Base-by-base conservation (phyloP, 2,888 invertebrate genomes). In the Xylophagus ater region DNA sequence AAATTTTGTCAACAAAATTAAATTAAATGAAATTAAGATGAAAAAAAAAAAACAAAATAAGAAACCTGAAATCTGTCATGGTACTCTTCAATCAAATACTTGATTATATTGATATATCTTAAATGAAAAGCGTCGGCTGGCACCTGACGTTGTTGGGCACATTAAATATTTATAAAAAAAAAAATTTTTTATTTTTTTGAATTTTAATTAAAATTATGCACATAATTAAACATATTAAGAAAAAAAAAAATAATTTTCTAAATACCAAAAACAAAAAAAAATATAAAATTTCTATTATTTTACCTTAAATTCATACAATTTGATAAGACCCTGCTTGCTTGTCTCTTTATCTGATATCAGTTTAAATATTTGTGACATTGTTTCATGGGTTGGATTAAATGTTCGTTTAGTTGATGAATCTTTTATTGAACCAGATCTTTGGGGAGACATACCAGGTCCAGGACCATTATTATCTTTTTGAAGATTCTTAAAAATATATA, bases 271-370 rank as follows among this genome's bases (percentile, higher is more conserved):
- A 13, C 3, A 24, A 23, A 4, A 24, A 13, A 34, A 17, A 33
- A 28, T 15, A n/a, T 3, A 18, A 14, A 34, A 14, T 7, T n/a
- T n/a, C n/a, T n/a, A n/a, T 14, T 4, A 13, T 29, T 21, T 39
- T 34, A 64, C 65, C 55, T 65, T 65, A 45, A 66, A 66, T 34
- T 65, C 66, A 41, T 60, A 60, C 5, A 65, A 54, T 41, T 60
- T 60, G 32, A 55, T 51, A 23, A 94, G 66, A 24, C 92, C 94
- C 62, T 88, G 76, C 49, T 73, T 73, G 3, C 85, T 85, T 45
- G 85, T 85, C 47, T 89, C 85, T 63, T 87, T 89, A 32, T 78
- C 81, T 25, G 90, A 90, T 54, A 93, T 90, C 53, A 90, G 78
- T 62, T 84, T 86, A 52, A 93, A 84, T 53, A 93, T 93, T 54